Base-by-base conservation (phyloP, 2,888 invertebrate genomes). In the Neria commutata region DNA sequence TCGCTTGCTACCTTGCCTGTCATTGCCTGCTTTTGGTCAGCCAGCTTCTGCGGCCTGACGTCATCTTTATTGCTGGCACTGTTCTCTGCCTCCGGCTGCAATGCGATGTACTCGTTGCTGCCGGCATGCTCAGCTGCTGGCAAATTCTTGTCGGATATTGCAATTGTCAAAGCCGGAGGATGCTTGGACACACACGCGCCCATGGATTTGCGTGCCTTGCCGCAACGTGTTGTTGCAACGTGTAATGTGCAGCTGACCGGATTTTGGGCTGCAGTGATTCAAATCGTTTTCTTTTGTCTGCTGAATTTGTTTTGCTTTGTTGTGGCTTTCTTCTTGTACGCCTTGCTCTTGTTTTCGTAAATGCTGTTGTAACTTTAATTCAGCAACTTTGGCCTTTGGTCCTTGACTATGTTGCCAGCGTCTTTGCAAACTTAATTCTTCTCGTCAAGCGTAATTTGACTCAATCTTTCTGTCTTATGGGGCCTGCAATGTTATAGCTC, bases 101-200 rank as follows among this genome's bases (percentile, higher is more conserved):
- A 66, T 61, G 69, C 68, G 63, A 71, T 67, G 63, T 71, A 69
- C 63, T 72, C 72, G 46, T 68, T 64, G 61, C 67, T 73, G 58
- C 68, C 65, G 33, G 65, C 67, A 60, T 69, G 65, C 66, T 65
- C 71, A 34, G 68, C 69, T 60, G 67, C 66, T 67, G 70, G 75
- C 71, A 79, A 74, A 72, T 79, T 78, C 71, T 75, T 75, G 60
- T 77, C 74, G 62, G 77, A 77, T 65, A 76, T 59, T 62, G 80
- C 74, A 69, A 79, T 75, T 72, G 78, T 79, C 67, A 79, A 72
- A 62, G 70, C 65, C 66, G 77, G 72, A 53, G 79, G 70, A 72
- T 81, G 81, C 66, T 81, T 78, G 49, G 82, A 82, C 58, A 81
- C 76, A 74, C 82, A 82, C 79, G 81, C 81, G 73, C 81, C 82